Evolutionary conservation across 2,113 vertebrate species (phyloP).

Genomic region (Anseranas semipalmata): DNA sequence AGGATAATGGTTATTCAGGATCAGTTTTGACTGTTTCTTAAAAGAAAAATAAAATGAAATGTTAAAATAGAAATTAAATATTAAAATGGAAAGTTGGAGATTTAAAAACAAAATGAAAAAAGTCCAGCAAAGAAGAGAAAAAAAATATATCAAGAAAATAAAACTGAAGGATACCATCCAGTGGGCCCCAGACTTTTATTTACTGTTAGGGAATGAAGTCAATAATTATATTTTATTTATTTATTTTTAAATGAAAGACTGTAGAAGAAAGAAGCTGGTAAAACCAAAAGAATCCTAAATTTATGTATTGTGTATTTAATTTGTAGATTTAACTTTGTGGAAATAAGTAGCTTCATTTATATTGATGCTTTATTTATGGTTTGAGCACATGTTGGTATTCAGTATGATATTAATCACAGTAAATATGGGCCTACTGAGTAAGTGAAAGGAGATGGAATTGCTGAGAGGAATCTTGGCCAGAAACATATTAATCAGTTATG

Average conservation of each 20-base stretch:
- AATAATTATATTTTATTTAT: not conserved
- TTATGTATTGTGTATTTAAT: rapidly evolving
- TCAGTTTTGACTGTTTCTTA: not conserved
- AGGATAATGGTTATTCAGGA: not conserved
- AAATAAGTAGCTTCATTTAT: not conserved
- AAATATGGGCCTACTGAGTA: not conserved
- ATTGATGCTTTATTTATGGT: not conserved
- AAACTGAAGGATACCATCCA: not conserved
- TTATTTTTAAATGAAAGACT: not conserved
- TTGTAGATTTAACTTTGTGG: not conserved
- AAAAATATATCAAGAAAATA: not conserved
- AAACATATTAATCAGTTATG: not conserved
- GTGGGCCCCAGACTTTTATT: not conserved
- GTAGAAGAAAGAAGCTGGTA: not conserved
- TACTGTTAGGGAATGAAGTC: not conserved
- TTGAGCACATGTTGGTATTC: not conserved
- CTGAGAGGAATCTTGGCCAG: not conserved
- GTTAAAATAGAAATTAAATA: not conserved
- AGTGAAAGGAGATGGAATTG: not conserved
- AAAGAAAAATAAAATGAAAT: not conserved
- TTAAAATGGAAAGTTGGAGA: not conserved
- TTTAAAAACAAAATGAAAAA: not conserved
- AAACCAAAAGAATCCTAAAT: not conserved
- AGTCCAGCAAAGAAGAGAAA: not conserved
- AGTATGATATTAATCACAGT: not conserved